Evolutionary conservation across 2,113 vertebrate species (phyloP).

Genomic region (Raja brachyura): DNA sequence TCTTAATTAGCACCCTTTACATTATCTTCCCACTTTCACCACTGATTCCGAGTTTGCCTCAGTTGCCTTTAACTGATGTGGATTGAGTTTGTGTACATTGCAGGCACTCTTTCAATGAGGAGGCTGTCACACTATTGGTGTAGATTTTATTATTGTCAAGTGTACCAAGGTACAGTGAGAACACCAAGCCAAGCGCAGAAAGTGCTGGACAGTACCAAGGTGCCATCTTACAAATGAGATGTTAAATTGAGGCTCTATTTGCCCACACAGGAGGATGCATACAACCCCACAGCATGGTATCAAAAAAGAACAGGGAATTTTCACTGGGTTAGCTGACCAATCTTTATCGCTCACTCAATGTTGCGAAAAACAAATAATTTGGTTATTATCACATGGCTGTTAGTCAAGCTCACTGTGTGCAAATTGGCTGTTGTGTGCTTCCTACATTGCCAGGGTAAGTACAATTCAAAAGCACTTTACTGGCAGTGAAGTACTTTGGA

Average conservation of each 20-base stretch:
- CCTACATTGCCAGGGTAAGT: not conserved
- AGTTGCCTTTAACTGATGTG: not conserved
- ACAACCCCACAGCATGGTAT: too few relatives aligned
- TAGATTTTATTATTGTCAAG: too few relatives aligned
- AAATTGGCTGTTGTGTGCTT: not conserved
- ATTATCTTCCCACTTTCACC: not conserved
- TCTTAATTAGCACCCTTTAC: conserved; percentile 5
- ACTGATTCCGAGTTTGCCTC: not conserved
- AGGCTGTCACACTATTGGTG: not conserved
- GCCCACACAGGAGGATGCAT: too few relatives aligned
- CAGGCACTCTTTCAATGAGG: not conserved
- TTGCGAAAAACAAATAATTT: not conserved
- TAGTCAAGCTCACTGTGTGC: not conserved
- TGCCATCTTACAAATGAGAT: too few relatives aligned
- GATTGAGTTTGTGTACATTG: conserved; percentile 15
- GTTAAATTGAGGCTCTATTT: too few relatives aligned
- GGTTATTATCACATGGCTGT: not conserved
- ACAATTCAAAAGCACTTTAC: not conserved
- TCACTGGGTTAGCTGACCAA: too few relatives aligned
- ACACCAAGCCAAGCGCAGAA: too few relatives aligned
- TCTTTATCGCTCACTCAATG: too few relatives aligned
- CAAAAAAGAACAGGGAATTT: too few relatives aligned
- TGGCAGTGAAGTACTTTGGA: not conserved
- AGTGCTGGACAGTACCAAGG: too few relatives aligned
- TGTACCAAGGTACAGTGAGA: too few relatives aligned